phyloP scores from a whole-genome alignment of 1,140 invertebrate species.

The Chironomus striatipennis region DNA sequence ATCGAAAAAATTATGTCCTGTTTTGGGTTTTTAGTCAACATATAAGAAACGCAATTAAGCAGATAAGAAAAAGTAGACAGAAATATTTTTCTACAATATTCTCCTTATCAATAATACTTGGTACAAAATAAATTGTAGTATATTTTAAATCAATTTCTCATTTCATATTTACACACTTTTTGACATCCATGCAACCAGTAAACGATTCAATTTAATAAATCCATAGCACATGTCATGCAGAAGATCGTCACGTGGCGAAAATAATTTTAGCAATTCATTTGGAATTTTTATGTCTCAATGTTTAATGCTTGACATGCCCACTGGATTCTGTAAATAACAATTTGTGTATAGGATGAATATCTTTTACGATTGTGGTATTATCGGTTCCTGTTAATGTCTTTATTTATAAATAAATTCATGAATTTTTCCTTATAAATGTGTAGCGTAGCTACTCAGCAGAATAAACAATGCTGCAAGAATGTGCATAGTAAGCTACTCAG shows the following conservation, averaged over 20 bases:
- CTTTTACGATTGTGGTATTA: neutral
- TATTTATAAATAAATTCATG: neutral
- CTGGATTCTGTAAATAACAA: constrained; percentile 17
- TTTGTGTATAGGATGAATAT: neutral
- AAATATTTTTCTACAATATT: no score
- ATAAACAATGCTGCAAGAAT: no score
- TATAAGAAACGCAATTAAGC: no score
- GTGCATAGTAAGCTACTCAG: no score
- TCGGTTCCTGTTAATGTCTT: neutral
- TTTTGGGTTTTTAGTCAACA: no score
- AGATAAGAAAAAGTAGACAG: no score
- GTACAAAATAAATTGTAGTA: no score
- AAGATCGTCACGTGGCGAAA: neutral
- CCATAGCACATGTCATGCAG: neutral
- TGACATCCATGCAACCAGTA: constrained; percentile 5
- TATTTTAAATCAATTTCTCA: neutral
- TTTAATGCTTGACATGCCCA: constrained; percentile 17
- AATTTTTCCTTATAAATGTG: neutral
- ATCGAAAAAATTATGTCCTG: no score
- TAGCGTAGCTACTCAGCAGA: no score
- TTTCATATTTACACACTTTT: neutral
- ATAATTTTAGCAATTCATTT: neutral
- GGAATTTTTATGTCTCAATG: no score
- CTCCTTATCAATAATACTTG: no score
- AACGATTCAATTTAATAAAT: neutral